Percentiles rank a stretch among this genome's conserved stretches.
phyloP scores from a whole-genome alignment of 2,113 vertebrate genomes.

The Scopus umbretta region DNA sequence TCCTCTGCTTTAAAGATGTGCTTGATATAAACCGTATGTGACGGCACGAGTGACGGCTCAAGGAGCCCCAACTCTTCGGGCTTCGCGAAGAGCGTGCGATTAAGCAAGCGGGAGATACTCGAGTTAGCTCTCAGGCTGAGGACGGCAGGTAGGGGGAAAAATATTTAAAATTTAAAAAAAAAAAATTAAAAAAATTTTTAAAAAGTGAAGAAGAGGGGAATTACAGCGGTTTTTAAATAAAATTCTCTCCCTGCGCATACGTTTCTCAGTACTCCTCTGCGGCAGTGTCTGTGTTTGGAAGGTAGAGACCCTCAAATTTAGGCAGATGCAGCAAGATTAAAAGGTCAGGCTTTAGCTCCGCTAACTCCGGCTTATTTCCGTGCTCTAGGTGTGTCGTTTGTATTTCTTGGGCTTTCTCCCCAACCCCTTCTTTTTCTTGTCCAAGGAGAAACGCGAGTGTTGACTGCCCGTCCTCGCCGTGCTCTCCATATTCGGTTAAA shows the following conservation, averaged over 20 bases:
- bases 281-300: background rate
- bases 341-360: accelerated
- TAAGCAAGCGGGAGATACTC: background rate
- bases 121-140: background rate
- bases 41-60: background rate
- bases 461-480: background rate
- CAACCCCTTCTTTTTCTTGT: background rate
- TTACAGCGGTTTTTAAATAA: accelerated
- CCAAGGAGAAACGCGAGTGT: background rate
- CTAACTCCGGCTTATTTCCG: background rate
- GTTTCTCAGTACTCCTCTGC: background rate
- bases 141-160: background rate
- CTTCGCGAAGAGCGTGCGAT: background rate
- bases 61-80: background rate
- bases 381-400: background rate
- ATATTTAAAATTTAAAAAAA: accelerated
- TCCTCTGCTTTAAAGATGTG: background rate
- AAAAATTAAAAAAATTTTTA: background rate
- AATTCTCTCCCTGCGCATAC: accelerated
- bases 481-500: background rate
- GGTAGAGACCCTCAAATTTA: background rate
- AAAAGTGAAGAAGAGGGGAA: background rate
- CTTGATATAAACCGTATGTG: background rate
- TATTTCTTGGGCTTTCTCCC: background rate
- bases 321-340: background rate